A percentile compares a stretch with the other conserved stretches of the same genome.
These are phyloP conservation scores for Lycia hirtaria DNA, from an alignment of 2,888 invertebrate species.

Conservation along the genomic window DNA sequence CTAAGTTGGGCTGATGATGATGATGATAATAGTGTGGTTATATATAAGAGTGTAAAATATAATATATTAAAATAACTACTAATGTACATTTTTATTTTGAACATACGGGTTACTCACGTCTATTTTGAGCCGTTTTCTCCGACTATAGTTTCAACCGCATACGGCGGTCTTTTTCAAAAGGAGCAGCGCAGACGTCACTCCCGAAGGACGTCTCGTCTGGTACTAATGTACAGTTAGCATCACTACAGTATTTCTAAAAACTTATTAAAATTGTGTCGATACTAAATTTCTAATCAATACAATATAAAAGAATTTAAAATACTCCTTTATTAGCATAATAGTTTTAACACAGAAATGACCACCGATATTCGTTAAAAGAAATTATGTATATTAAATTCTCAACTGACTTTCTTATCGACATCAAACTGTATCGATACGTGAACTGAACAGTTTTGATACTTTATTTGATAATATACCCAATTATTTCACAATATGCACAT, in stretches of 20 bases:
- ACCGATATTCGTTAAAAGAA: conserved; percentile 67
- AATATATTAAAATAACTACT: too few relatives aligned
- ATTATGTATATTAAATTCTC: conserved; percentile 79
- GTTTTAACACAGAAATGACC: conserved; percentile 29
- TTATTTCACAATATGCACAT: too few relatives aligned
- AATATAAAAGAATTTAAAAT: not conserved
- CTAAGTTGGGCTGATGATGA: too few relatives aligned
- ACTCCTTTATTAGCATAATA: conserved; percentile 1
- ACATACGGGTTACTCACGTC: too few relatives aligned
- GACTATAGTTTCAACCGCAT: too few relatives aligned
- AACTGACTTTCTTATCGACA: conserved; percentile 83
- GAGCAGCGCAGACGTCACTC: too few relatives aligned
- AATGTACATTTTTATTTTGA: too few relatives aligned
- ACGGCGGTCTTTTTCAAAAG: too few relatives aligned
- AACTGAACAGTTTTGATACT: conserved; percentile 58
- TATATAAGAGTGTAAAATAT: too few relatives aligned
- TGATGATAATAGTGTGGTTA: too few relatives aligned
- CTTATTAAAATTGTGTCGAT: not conserved
- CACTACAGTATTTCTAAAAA: not conserved
- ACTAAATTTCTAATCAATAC: not conserved
- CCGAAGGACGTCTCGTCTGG: too few relatives aligned
- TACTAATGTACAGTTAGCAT: not conserved
- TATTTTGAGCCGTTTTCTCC: too few relatives aligned
- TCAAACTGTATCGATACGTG: conserved; percentile 65
- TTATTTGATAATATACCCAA: conserved; percentile 6